Percentiles rank a stretch among this genome's conserved stretches.
Evolutionary conservation across 2,113 vertebrate genomes (phyloP).

Genomic region (Suncus etruscus): DNA sequence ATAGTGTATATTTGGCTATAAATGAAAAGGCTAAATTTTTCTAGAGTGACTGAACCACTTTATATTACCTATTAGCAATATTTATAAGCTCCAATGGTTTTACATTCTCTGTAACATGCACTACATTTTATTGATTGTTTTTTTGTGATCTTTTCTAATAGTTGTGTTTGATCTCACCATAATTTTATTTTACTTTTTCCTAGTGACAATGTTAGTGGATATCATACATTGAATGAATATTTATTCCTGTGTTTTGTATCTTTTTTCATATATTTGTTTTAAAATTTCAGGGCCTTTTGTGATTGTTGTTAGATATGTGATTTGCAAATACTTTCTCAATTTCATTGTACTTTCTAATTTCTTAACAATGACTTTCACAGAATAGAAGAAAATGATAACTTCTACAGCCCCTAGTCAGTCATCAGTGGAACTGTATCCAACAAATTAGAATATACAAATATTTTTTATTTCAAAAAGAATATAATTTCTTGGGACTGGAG

Average conservation of each 20-base stretch:
- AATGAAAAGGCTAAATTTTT: not conserved
- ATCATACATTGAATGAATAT: not conserved
- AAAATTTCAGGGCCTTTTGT: not conserved
- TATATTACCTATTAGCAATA: not conserved
- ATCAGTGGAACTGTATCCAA: not conserved
- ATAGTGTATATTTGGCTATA: conserved; percentile 31
- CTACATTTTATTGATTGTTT: conserved; percentile 18
- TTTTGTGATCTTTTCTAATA: conserved; percentile 4
- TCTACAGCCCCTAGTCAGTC: not conserved
- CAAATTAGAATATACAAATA: not conserved
- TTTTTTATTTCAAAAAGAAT: not conserved
- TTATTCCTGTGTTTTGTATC: not conserved
- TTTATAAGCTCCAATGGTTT: not conserved
- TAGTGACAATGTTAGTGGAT: not conserved
- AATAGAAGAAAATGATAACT: not conserved
- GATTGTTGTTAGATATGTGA: not conserved
- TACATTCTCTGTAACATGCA: not conserved
- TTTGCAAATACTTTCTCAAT: not conserved
- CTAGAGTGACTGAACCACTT: not conserved
- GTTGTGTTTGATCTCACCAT: not conserved
- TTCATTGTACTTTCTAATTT: not conserved
- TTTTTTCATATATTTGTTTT: conserved; percentile 29
- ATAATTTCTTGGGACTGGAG: no score
- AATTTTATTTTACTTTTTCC: not conserved
- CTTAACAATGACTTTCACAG: not conserved